Base-by-base conservation (phyloP, 1,140 invertebrate genomes). In the Anadara kagoshimensis region DNA sequence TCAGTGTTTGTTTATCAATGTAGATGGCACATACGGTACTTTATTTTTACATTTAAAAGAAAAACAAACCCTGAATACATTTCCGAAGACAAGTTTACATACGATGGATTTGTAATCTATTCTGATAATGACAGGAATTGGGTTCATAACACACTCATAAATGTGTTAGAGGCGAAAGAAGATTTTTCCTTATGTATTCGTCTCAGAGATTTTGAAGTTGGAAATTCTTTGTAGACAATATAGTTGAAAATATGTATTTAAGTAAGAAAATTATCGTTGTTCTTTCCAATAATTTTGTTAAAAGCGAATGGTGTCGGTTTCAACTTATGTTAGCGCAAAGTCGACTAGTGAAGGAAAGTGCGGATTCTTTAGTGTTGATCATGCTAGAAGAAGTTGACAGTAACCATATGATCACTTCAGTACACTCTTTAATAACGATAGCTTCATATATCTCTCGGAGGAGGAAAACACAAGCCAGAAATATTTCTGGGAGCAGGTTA, bases 261-360 rank as follows among this genome's bases (percentile, higher is more conserved):
- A 83, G 83, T 59, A 69, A 72, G 29, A 72, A 74, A 29, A 74
- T 82, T 29, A n/a, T 86, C 20, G 22, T 84, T 12, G 63, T 86
- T 14, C 43, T 85, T 44, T 81, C 80, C n/a, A 77, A 78, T 20
- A 63, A 71, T 16, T 83, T 82, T 45, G 56, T 76, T 14, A 57
- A 69, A 49, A 81, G 77, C 20, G 56, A 78, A 24, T 84, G 83
- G 83, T 83, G 82, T 71, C 58, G 75, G 26, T 80, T 79, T 66
- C 79, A 84, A 82, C 90, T 91, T 10, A 90, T 92, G 66, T 82
- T 80, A 12, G 72, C 72, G 36, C 78, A 76, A 26, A 51, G 64
- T 20, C 71, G 72, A 36, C 44, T 76, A 14, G n/a, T 77, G n/a
- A 64, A 67, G 20, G 44, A 59, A 36, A 63, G 56, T 56, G 53